phyloP scores from a whole-genome alignment of 1,140 invertebrate genomes.

The Apis florea region DNA sequence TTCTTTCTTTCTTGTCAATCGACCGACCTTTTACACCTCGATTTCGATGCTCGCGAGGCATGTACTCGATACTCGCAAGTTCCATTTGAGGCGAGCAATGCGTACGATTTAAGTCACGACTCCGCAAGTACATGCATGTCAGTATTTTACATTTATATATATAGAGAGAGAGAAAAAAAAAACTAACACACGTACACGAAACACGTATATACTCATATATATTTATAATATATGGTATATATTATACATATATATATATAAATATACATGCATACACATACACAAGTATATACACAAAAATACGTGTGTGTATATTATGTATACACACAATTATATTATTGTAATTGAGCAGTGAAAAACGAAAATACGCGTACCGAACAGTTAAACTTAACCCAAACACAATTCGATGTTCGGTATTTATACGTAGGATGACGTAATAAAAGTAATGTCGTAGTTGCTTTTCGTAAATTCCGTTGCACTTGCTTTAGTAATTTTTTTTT shows the following conservation, averaged over 20 bases:
- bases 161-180: conserved; percentile 33
- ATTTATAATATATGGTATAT: conserved; percentile 20
- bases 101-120: conserved; percentile 48
- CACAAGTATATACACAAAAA: neutral
- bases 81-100: conserved; percentile 9
- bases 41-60: conserved; percentile 1
- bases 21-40: neutral
- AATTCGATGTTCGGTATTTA: conserved; percentile 52
- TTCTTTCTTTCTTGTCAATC: neutral
- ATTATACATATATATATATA: neutral
- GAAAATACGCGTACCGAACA: conserved; percentile 48
- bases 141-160: conserved; percentile 64
- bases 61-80: conserved; percentile 5
- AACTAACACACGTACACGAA: conserved; percentile 6
- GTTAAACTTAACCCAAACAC: conserved; percentile 5
- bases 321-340: conserved; percentile 46
- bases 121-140: conserved; percentile 60
- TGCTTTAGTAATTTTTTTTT: conserved; percentile 51
- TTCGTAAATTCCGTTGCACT: conserved; percentile 54
- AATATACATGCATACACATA: neutral
- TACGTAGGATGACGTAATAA: conserved; percentile 60
- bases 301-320: neutral
- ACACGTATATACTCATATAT: conserved; percentile 13
- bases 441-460: conserved; percentile 60
- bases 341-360: conserved; percentile 48